Evolutionary conservation across 2,888 invertebrate genomes (phyloP), one percentile per base, ranked within the genome.

Genomic region (Athalia rosae): DNA sequence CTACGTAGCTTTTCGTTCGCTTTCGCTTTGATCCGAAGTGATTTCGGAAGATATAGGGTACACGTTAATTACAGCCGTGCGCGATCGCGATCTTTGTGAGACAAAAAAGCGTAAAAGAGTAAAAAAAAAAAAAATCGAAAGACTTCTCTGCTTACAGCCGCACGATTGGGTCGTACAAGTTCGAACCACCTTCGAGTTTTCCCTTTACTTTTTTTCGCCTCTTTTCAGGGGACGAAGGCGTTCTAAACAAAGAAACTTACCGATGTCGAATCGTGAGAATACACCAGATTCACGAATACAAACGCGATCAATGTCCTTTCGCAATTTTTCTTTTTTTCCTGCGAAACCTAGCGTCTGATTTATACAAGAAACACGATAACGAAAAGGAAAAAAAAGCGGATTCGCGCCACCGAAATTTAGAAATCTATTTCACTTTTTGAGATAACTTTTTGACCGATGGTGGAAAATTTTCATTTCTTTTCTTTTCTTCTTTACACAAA

Each of bases 111-210:
- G 43, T 43, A 53, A 69, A 13, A 47, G 45, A 53, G 67, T 47
- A 48, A 47, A 47, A 7, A 66, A 73, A 67, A 79, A 59, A 74
- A 76, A 66, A 69, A 64, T 45, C 76, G 50, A 59, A 76, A 74
- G 62, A 48, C 56, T 45, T 64, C 48, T 8, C 47, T 48, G 8
- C 13, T 4, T n/a, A 7, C 15, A 66, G 47, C 15, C 64, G 67
- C 13, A 28, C 28, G 28, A 28, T 64, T 64, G 45, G 47, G 15
- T 64, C 15, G 53, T 53, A 67, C 28, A 67, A 67, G 67, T 48
- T 50, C 67, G 53, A 67, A 50, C 62, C 2, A 53, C 67, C 53
- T 28, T 48, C 28, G 13, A n/a, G 15, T 48, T 67, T 41, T 67
- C 28, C n/a, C 28, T 28, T 28, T 2, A 1, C 28, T 28, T 28